A percentile compares a stretch with the other conserved stretches of the same genome.
These are phyloP conservation scores for Anniella stebbinsi DNA, from an alignment of 2,797 vertebrate genomes.

Conservation along the genomic window DNA sequence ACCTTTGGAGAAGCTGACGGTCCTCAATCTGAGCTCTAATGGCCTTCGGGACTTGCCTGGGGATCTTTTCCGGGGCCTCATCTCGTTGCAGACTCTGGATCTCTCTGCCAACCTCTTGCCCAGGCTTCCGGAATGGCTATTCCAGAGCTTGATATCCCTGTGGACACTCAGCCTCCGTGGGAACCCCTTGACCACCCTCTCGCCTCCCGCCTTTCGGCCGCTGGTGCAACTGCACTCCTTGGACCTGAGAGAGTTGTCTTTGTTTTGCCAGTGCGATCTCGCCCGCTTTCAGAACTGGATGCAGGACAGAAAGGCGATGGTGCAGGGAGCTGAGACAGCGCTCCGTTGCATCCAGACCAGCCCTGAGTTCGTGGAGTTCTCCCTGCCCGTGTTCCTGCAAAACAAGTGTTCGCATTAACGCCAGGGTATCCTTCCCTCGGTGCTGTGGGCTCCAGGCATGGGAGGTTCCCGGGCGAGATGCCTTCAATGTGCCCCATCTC, in stretches of 20 bases:
- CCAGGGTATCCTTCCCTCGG: rapidly evolving
- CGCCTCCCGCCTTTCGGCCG: constrained; percentile 1
- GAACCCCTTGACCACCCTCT: constrained; percentile 53
- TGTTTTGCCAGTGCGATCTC: constrained; percentile 50
- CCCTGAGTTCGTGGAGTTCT: background rate
- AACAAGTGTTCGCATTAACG: constrained; percentile 1
- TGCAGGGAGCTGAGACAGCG: background rate
- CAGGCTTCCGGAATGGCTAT: constrained; percentile 1
- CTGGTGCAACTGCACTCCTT: constrained; percentile 30
- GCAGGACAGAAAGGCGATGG: background rate
- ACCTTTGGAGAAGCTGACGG: constrained; percentile 7
- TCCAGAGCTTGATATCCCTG: constrained; percentile 32
- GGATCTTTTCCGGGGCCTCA: constrained; percentile 31
- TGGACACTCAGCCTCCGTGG: constrained; percentile 26
- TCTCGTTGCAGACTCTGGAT: constrained; percentile 39
- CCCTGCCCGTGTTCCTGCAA: constrained; percentile 24
- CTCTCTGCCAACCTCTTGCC: constrained; percentile 50
- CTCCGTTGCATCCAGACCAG: constrained; percentile 11
- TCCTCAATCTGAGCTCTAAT: constrained; percentile 51
- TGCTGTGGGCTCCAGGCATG: too few species aligned
- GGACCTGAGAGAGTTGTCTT: constrained; percentile 37
- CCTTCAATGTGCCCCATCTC: too few species aligned
- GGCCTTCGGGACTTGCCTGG: constrained; percentile 30
- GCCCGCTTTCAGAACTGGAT: constrained; percentile 32
- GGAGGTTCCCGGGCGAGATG: too few species aligned